Evolutionary conservation across 2,888 invertebrate genomes (phyloP), one percentile per base, ranked within the genome.

Genomic region (Idaea aversata): DNA sequence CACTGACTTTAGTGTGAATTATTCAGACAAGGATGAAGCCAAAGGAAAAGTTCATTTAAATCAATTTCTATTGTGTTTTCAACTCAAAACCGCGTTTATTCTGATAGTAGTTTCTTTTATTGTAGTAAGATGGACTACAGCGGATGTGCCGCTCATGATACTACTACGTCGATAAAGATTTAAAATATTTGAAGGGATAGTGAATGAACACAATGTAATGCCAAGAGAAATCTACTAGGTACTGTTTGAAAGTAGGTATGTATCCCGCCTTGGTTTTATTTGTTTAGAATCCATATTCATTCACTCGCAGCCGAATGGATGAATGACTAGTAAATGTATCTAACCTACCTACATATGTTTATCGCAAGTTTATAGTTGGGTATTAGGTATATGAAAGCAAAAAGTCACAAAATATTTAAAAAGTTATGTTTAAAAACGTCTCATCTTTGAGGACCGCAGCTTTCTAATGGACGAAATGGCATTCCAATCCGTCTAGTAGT

Each of bases 231-330:
- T 69, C 65, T 59, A 65, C 47, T 65, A 63, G 25, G 25, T 25
- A 58, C 59, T 65, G 67, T 70, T 71, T 67, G 64, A 66, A 65
- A 65, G 61, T 60, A 63, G 57, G 58, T 59, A 47, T 47, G 47
- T 47, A 47, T 47, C 10, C 47, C 10, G 38, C 38, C 58, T 61
- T 63, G 66, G 65, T 66, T 63, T 67, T 68, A 64, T 69, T 70
- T 70, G 64, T 66, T 69, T 72, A 65, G 66, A 71, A 72, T 74
- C 71, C 65, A 71, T 65, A 65, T 69, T 74, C 74, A 76, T 77
- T 76, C 74, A 75, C 64, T 70, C 69, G 66, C 63, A 34, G 10
- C 60, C 63, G 36, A 10, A 65, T 57, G 58, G 60, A 59, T 36
- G 38, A 61, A 36, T 65, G 63, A 57, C 34, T 63, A 59, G 36